These are phyloP conservation scores for Myodes glareolus DNA, from an alignment of 2,113 vertebrate species.

Conservation along the genomic window DNA sequence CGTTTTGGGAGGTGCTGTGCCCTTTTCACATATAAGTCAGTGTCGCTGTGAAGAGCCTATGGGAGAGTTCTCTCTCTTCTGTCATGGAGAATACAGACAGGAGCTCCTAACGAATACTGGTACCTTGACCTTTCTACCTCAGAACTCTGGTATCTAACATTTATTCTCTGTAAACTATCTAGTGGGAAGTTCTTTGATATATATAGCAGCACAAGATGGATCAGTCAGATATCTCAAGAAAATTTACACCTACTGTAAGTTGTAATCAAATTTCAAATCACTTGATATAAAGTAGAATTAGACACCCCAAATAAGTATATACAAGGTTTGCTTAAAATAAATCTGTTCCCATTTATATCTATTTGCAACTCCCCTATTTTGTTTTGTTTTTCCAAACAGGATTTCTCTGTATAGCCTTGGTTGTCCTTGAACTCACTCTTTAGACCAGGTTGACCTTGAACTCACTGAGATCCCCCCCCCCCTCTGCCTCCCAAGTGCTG, in stretches of 20 bases:
- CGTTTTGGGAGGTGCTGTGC: neutral
- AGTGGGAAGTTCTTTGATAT: neutral
- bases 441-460: no score
- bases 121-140: neutral
- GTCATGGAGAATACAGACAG: neutral
- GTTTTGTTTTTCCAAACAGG: no score
- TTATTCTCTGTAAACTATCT: neutral
- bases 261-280: neutral
- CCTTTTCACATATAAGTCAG: neutral
- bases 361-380: neutral
- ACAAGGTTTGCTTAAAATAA: neutral
- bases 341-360: neutral
- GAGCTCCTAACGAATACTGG: neutral
- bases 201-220: neutral
- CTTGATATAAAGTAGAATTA: neutral
- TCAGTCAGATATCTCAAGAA: neutral
- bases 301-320: neutral
- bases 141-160: neutral
- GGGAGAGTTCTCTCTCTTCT: neutral
- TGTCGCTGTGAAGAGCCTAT: neutral
- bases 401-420: no score
- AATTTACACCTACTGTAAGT: slow-evolving; percentile 17
- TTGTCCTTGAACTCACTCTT: no score
- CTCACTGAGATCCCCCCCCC: no score
- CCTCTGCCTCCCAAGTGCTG: no score